These are phyloP conservation scores for Brachionus angularis DNA, from an alignment of 1,140 invertebrate species.

Conservation along the genomic window DNA sequence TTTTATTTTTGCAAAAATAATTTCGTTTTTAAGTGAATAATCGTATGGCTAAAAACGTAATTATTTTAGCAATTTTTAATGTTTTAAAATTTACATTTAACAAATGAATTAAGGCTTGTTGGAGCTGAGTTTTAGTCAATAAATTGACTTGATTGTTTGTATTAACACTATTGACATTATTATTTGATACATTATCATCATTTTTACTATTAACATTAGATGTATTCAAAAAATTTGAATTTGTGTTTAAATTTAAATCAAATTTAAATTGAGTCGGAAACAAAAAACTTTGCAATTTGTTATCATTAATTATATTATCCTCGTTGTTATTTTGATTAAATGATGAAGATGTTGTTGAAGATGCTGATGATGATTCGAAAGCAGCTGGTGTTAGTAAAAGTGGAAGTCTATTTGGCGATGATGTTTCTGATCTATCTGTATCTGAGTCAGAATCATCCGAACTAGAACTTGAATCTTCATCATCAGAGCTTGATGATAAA, in stretches of 20 bases:
- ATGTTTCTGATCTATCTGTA: constrained; percentile 17
- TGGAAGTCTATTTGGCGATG: constrained; percentile 26
- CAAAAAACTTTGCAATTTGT: neutral
- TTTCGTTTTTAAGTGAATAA: no score
- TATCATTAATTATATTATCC: neutral
- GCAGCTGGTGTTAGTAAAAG: constrained; percentile 25
- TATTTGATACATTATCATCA: constrained; percentile 14
- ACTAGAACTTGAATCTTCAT: no score
- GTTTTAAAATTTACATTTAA: constrained; percentile 23
- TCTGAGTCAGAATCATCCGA: constrained; percentile 26
- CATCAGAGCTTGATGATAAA: no score
- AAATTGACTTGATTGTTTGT: neutral
- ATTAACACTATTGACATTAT: neutral
- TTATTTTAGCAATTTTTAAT: neutral
- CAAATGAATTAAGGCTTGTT: constrained; percentile 19
- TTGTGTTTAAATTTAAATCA: neutral
- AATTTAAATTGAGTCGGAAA: constrained; percentile 40
- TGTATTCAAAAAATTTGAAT: no score
- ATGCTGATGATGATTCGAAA: constrained; percentile 34
- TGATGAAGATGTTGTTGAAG: constrained; percentile 31
- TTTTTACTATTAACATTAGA: constrained; percentile 26
- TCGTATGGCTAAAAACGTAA: no score
- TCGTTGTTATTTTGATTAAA: constrained; percentile 13
- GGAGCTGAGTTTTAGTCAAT: constrained; percentile 19
- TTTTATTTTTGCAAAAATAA: constrained; percentile 4